Evolutionary conservation across 2,113 vertebrate species (phyloP).

Genomic region (Alosa alosa): DNA sequence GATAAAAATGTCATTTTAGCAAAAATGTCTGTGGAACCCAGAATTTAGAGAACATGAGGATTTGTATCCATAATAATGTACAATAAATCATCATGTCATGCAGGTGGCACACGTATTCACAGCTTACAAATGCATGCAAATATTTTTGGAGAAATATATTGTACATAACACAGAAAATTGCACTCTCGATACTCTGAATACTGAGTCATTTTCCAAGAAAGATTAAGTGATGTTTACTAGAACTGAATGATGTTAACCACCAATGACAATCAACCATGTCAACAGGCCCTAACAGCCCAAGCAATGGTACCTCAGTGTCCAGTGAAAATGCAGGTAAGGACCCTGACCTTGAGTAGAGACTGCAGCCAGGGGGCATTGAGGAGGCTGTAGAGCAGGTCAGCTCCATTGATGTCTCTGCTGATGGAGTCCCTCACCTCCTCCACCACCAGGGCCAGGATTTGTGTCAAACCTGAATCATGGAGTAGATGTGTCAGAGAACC

Average conservation of each 20-base stretch:
- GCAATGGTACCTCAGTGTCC: neutral
- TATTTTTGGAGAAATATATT: no score
- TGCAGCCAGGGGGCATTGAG: conserved; percentile 85
- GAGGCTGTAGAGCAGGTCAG: conserved; percentile 79
- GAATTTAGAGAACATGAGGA: neutral
- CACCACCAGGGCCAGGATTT: conserved; percentile 80
- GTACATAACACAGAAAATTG: no score
- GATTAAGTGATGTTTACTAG: neutral
- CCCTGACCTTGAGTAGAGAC: conserved; percentile 85
- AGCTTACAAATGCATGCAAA: no score
- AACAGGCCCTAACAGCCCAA: neutral
- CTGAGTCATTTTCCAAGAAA: neutral
- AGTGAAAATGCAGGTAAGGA: neutral
- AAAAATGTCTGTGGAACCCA: neutral
- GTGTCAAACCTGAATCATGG: conserved; percentile 72
- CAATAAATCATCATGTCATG: no score
- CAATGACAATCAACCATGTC: neutral
- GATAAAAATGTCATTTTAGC: neutral
- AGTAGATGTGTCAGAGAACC: neutral
- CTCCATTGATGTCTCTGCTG: conserved; percentile 74
- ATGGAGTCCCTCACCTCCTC: conserved; percentile 80
- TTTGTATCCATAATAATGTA: no score
- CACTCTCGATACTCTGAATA: no score
- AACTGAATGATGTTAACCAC: neutral
- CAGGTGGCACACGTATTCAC: no score